A percentile compares a stretch with the other conserved stretches of the same genome.
Conservation (phyloP, 2,888 invertebrate species). For the Drosophila affinis region DNA sequence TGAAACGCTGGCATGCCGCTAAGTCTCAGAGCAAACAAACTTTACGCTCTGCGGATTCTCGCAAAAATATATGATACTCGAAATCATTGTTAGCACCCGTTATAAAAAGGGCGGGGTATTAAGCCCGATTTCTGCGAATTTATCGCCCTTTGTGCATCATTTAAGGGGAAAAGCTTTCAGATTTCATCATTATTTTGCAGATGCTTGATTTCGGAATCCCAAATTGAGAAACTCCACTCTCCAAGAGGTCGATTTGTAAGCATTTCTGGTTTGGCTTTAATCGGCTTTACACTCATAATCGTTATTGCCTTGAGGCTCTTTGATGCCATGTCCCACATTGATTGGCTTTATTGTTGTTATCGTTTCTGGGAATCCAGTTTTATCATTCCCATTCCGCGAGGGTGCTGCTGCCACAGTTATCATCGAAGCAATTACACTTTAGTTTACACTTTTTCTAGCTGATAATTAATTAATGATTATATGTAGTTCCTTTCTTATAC, state of each 20-base stretch:
- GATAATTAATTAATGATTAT: neutral
- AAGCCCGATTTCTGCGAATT: conserved; percentile 28
- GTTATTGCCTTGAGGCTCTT: conserved; percentile 33
- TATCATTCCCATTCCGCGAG: conserved; percentile 1
- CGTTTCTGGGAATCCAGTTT: conserved; percentile 35
- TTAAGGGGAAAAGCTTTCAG: conserved; percentile 1
- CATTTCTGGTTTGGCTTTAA: conserved; percentile 24
- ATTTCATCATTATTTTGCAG: conserved; percentile 29
- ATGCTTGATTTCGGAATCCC: neutral
- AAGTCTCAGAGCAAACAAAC: conserved; percentile 26
- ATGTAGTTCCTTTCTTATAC: conserved; percentile 8
- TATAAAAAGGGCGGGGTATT: conserved; percentile 26
- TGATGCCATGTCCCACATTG: conserved; percentile 25
- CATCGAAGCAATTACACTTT: conserved; percentile 13
- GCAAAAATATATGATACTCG: conserved; percentile 16
- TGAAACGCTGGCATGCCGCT: conserved; percentile 1
- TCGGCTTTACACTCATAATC: conserved; percentile 8
- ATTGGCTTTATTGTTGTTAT: conserved; percentile 26
- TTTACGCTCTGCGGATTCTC: conserved; percentile 23
- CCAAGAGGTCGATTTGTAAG: conserved; percentile 9
- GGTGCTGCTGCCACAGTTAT: conserved; percentile 13
- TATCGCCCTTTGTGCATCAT: conserved; percentile 30
- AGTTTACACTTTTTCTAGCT: conserved; percentile 8
- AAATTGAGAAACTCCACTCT: neutral
- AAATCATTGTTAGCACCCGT: conserved; percentile 2